phyloP scores from a whole-genome alignment of 2,797 vertebrate genomes.

The Eulemur albifrons region DNA sequence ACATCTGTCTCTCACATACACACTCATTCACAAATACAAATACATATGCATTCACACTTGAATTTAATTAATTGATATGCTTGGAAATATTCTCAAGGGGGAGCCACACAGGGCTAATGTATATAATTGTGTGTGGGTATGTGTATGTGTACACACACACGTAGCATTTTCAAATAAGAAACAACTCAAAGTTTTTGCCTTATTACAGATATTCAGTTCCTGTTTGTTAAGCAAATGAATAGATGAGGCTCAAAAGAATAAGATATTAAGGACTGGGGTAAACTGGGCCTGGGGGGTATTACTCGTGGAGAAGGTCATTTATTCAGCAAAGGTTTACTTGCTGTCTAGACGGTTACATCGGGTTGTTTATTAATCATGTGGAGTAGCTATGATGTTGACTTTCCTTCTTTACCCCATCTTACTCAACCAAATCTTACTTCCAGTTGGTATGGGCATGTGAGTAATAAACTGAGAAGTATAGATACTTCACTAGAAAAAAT shows the following conservation, averaged over 20 bases:
- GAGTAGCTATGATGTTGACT: background rate
- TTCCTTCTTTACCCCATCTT: background rate
- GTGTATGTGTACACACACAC: fast-evolving
- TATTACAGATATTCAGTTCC: background rate
- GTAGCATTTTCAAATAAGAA: background rate
- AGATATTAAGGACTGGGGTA: background rate
- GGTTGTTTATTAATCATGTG: background rate
- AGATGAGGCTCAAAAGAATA: background rate
- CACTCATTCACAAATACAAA: background rate
- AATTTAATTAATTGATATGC: background rate
- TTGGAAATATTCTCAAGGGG: background rate
- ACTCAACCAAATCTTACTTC: background rate
- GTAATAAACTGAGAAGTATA: background rate
- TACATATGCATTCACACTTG: background rate
- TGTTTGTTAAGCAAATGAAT: background rate
- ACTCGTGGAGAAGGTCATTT: background rate
- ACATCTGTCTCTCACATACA: background rate
- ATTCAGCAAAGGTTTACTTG: background rate
- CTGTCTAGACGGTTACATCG: background rate
- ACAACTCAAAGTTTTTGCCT: background rate
- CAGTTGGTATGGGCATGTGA: background rate
- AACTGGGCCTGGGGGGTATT: background rate
- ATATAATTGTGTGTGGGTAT: background rate
- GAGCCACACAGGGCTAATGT: background rate
- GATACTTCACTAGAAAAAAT: background rate